Percentiles rank a stretch among this genome's conserved stretches.
These are phyloP conservation scores for Taphrorychus bicolor DNA, from an alignment of 2,888 invertebrate genomes.

Conservation along the genomic window DNA sequence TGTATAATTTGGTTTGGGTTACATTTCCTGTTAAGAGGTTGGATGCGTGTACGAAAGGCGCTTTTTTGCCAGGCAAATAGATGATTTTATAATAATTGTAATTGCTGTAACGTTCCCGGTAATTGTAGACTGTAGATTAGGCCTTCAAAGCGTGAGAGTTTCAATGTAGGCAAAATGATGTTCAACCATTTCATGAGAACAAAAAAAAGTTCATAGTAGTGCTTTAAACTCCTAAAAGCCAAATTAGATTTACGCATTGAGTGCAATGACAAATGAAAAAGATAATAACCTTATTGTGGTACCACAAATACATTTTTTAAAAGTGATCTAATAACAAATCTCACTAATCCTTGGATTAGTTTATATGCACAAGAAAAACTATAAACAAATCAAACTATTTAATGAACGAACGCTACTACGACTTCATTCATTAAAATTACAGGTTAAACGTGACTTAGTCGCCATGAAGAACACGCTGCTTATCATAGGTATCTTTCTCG, in stretches of 20 bases:
- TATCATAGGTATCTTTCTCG: neutral
- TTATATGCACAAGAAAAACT: neutral
- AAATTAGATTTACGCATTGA: too few relatives aligned
- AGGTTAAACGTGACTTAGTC: too few relatives aligned
- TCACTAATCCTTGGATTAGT: neutral
- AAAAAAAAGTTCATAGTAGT: too few relatives aligned
- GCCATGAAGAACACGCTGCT: neutral
- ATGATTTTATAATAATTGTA: neutral
- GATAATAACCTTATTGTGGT: too few relatives aligned
- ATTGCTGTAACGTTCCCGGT: neutral
- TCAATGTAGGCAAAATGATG: too few relatives aligned
- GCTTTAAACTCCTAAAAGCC: too few relatives aligned
- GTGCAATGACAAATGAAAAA: too few relatives aligned
- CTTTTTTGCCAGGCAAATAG: neutral
- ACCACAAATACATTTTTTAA: too few relatives aligned
- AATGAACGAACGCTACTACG: slow-evolving; percentile 21
- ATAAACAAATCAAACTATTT: slow-evolving; percentile 12
- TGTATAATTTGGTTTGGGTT: neutral
- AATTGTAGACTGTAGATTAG: too few relatives aligned
- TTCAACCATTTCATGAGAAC: too few relatives aligned
- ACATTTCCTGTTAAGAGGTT: neutral
- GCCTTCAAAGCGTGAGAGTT: too few relatives aligned
- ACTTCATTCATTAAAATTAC: neutral
- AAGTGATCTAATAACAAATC: too few relatives aligned
- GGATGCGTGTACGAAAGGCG: neutral